Base-by-base conservation (phyloP, 2,888 invertebrate species). In the Hemistola chrysoprasaria region DNA sequence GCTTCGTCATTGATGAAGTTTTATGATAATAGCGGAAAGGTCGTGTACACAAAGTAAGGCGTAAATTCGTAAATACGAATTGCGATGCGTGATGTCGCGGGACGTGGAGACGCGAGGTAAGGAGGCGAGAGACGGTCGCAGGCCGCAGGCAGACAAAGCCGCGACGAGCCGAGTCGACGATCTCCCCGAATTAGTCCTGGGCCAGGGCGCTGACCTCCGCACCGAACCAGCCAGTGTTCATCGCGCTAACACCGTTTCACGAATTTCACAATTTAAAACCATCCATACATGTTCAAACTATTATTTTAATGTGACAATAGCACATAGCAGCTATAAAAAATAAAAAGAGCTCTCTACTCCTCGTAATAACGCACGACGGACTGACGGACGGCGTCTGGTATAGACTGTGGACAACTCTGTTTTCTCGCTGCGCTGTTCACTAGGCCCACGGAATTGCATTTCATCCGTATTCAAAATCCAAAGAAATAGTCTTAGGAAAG, bases 131-230 rank as follows among this genome's bases (percentile, higher is more conserved):
- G 65, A 59, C 65, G 69, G 56, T 22, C 54, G 56, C 51, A 67
- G 70, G 62, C 68, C 68, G 74, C n/a, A 16, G 3, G 16, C 79
- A 81, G 85, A 86, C 87, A 86, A 86, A 84, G 86, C 78, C 69
- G 64, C 73, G 70, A 61, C 76, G 69, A 38, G 43, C 22, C 72
- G 74, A 83, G 84, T 82, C 87, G 86, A 73, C 84, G 86, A 79
- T 85, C 86, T 84, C 82, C 88, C 88, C 85, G 78, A 88, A 87
- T 88, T 88, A 88, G 86, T 87, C 85, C 85, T 85, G 86, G 73
- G 78, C 78, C 76, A 68, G 86, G 85, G 80, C 86, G 84, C 74
- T 86, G 86, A 85, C 86, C 87, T 72, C 76, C 57, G 59, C 62
- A 45, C 29, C 10, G 38, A 30, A 26, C 49, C 52, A 50, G n/a